phyloP scores from a whole-genome alignment of 2,113 vertebrate species.

The Cnemophilus loriae region DNA sequence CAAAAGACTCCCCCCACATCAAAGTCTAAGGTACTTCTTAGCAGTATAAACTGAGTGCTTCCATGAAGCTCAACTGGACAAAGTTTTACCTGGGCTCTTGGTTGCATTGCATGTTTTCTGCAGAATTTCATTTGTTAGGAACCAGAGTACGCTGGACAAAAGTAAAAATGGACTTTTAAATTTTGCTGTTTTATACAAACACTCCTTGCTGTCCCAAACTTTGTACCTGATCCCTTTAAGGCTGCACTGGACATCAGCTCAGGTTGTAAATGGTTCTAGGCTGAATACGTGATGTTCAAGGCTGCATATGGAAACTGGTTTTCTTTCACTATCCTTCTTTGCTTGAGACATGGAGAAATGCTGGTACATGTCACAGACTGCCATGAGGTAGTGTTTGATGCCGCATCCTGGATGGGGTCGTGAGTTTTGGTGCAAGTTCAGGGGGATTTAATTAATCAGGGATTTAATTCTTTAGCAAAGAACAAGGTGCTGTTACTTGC shows the following conservation, averaged over 20 bases:
- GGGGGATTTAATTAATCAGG: background rate
- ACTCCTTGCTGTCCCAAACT: background rate
- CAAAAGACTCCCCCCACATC: background rate
- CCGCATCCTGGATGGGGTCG: background rate
- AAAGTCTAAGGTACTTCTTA: background rate
- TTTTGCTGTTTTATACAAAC: background rate
- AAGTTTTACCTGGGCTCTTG: background rate
- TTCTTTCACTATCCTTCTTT: background rate
- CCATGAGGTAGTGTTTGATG: background rate
- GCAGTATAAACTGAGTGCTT: background rate
- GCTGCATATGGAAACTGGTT: background rate
- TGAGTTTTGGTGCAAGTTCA: background rate
- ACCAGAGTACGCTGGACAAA: background rate
- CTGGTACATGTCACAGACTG: fast-evolving
- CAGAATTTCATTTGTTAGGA: background rate
- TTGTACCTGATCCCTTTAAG: background rate
- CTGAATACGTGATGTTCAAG: fast-evolving
- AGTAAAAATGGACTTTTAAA: background rate
- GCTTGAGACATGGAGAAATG: background rate
- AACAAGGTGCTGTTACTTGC: background rate
- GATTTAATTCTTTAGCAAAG: background rate
- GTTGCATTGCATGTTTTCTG: background rate
- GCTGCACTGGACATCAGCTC: background rate
- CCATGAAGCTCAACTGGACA: background rate
- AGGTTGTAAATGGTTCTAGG: background rate